phyloP scores from a whole-genome alignment of 2,888 invertebrate genomes.

The Augiades crinisus region DNA sequence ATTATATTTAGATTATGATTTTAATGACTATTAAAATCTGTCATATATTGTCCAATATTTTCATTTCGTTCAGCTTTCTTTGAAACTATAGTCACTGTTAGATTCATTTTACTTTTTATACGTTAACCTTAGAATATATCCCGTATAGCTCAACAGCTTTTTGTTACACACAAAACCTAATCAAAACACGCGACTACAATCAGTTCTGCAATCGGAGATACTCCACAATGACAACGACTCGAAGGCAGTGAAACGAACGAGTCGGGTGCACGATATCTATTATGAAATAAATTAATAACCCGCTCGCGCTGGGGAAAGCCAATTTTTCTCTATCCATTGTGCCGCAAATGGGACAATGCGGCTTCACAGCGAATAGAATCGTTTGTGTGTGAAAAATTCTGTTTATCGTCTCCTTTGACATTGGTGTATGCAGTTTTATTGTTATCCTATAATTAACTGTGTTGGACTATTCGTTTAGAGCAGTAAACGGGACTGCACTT shows the following conservation, averaged over 20 bases:
- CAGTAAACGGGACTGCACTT: too few species aligned
- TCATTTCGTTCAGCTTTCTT: too few species aligned
- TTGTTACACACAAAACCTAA: not conserved
- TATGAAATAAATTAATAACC: constrained; percentile 66
- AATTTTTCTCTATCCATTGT: constrained; percentile 69
- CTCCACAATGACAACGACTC: constrained; percentile 11
- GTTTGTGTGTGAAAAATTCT: constrained; percentile 11
- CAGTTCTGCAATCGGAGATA: constrained; percentile 7
- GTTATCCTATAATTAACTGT: not conserved
- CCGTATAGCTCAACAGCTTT: too few species aligned
- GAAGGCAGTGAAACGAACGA: constrained; percentile 22
- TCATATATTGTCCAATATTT: too few species aligned
- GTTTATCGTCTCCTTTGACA: constrained; percentile 3
- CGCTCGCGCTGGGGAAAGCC: constrained; percentile 50
- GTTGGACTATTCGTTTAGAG: too few species aligned
- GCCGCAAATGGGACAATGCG: constrained; percentile 35
- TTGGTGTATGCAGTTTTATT: not conserved
- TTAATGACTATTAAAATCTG: too few species aligned
- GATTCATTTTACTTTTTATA: too few species aligned
- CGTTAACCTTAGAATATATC: too few species aligned
- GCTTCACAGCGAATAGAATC: constrained; percentile 9
- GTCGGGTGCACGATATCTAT: constrained; percentile 39
- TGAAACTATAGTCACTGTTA: too few species aligned
- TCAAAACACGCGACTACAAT: not conserved
- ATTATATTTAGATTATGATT: too few species aligned